These are phyloP conservation scores for Sciurus niger DNA, from an alignment of 2,113 vertebrate genomes.

Conservation along the genomic window DNA sequence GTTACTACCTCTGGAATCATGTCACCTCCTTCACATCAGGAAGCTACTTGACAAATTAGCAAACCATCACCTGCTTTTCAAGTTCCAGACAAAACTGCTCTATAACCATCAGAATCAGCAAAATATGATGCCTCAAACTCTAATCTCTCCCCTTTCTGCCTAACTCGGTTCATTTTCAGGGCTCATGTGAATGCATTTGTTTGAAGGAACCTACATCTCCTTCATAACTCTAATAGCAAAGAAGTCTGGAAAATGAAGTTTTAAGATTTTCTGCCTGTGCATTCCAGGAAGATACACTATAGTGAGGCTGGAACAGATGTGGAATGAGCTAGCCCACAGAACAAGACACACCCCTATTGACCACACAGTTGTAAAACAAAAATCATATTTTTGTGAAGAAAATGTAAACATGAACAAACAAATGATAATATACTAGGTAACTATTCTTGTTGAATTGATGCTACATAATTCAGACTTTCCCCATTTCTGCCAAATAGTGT, in stretches of 20 bases:
- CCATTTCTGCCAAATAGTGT: constrained; percentile 42
- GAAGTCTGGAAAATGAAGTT: not conserved
- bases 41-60: not conserved
- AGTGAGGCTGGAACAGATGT: constrained; percentile 11
- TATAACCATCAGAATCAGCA: not conserved
- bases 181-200: not conserved
- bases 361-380: constrained; percentile 64
- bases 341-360: not conserved
- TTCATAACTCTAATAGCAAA: constrained; percentile 30
- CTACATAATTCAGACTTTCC: constrained; percentile 33
- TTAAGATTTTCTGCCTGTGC: constrained; percentile 10
- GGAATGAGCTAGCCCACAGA: constrained; percentile 28
- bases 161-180: constrained; percentile 37
- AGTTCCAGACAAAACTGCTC: constrained; percentile 8
- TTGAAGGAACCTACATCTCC: not conserved
- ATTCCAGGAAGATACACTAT: not conserved
- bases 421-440: constrained; percentile 46
- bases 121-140: not conserved
- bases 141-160: not conserved
- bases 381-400: constrained; percentile 70
- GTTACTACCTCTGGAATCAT: not conserved
- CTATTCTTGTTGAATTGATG: constrained; percentile 50
- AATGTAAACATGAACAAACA: constrained; percentile 65
- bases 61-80: not conserved
- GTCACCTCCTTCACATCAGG: not conserved